Evolutionary conservation across 2,113 vertebrate genomes (phyloP).

Genomic region (Suricata suricatta): DNA sequence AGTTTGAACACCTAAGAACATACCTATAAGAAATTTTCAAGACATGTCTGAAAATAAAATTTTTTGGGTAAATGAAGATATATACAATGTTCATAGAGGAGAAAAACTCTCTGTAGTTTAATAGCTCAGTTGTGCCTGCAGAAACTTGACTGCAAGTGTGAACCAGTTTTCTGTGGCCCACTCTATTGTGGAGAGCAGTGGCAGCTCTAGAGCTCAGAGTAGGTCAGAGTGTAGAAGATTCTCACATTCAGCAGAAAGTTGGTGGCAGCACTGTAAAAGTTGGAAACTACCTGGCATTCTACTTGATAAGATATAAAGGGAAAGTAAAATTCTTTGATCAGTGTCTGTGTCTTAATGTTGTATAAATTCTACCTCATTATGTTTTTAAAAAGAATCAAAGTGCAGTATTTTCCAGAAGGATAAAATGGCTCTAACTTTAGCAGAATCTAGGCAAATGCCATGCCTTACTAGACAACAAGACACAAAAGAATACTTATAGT

Average conservation of each 20-base stretch:
- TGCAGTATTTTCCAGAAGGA: neutral
- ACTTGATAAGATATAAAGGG: neutral
- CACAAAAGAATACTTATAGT: neutral
- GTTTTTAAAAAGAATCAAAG: slow-evolving; percentile 8
- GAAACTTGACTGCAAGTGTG: neutral
- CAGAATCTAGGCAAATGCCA: neutral
- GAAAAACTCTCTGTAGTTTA: neutral
- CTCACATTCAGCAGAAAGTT: neutral
- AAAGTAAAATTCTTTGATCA: neutral
- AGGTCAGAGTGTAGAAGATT: neutral
- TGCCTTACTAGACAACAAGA: neutral
- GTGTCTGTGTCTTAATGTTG: neutral
- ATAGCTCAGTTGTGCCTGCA: neutral
- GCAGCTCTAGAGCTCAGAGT: neutral
- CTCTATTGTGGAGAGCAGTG: neutral
- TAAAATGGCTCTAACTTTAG: slow-evolving; percentile 28
- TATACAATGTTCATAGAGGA: neutral
- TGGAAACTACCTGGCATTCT: neutral
- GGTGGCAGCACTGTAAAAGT: neutral
- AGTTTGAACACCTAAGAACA: neutral
- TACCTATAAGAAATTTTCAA: neutral
- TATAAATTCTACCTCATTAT: neutral
- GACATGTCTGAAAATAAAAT: neutral
- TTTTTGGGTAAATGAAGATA: neutral
- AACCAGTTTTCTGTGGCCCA: neutral